Percentiles rank a stretch among this genome's conserved stretches.
phyloP scores from a whole-genome alignment of 2,113 vertebrate genomes.

The Falcunculus frontatus region DNA sequence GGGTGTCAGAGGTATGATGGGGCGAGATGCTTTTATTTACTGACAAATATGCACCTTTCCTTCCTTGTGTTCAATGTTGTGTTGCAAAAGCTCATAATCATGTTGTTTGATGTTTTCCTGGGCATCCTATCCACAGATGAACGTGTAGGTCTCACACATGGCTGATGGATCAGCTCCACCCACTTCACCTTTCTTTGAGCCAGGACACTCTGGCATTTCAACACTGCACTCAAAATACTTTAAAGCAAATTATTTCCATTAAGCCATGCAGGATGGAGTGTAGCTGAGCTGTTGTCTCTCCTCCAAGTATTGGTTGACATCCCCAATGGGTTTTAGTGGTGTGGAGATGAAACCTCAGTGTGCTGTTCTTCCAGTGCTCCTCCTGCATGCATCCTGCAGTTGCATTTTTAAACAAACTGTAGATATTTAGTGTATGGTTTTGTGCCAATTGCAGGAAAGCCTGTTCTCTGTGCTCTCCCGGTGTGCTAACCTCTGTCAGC shows the following conservation, averaged over 20 bases:
- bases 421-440: background rate
- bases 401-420: slow-evolving; percentile 15
- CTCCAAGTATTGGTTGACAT: background rate
- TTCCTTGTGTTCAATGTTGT: background rate
- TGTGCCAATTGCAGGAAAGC: background rate
- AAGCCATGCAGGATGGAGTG: background rate
- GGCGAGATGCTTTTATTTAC: background rate
- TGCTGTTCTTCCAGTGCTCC: background rate
- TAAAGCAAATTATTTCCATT: background rate
- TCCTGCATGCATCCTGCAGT: background rate
- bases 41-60: background rate
- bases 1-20: background rate
- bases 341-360: background rate
- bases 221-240: background rate
- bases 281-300: background rate
- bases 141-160: background rate
- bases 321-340: background rate
- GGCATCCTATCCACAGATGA: background rate
- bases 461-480: background rate
- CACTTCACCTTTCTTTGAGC: background rate
- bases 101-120: background rate
- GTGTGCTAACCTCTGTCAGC: background rate
- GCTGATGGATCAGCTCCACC: background rate
- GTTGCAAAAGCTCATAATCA: background rate
- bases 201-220: background rate